Evolutionary conservation across 1,140 invertebrate species (phyloP).

Genomic region (Stratiolaelaps scimitus): DNA sequence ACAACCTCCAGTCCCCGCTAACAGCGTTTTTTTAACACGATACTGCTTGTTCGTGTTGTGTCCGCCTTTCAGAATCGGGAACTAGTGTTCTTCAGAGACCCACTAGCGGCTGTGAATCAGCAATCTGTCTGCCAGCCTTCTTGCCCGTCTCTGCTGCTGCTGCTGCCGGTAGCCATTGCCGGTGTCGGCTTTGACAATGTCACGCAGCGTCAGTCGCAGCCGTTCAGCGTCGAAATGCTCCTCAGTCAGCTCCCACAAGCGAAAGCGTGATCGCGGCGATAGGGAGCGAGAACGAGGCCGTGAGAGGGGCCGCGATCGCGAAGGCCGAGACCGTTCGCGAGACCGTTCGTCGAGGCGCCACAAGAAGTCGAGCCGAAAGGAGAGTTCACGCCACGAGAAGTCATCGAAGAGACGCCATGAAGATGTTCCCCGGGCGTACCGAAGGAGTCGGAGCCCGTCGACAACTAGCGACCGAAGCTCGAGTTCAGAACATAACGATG

Average conservation of each 20-base stretch:
- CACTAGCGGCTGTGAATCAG: no score
- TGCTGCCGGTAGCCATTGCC: no score
- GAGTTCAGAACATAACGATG: background rate
- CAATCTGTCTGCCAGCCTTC: no score
- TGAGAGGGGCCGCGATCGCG: background rate
- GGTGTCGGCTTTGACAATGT: background rate
- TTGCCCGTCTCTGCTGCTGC: no score
- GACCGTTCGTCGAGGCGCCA: background rate
- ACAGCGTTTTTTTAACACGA: no score
- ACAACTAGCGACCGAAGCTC: background rate
- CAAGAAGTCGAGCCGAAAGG: constrained; percentile 12
- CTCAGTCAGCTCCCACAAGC: constrained; percentile 16
- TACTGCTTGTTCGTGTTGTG: no score
- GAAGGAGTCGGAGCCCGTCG: background rate
- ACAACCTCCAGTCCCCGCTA: no score
- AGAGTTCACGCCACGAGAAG: constrained; percentile 5
- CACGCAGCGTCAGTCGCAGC: constrained; percentile 20
- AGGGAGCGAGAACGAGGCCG: constrained; percentile 13
- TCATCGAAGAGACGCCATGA: constrained; percentile 5
- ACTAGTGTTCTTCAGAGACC: no score
- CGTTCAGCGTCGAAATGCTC: constrained; percentile 18
- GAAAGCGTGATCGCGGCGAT: background rate
- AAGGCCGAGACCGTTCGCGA: no score
- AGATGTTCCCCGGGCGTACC: constrained; percentile 3
- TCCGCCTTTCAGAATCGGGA: no score